Evolutionary conservation across 2,888 invertebrate genomes (phyloP), one percentile per base, ranked within the genome.

Genomic region (Chironomus riparius): DNA sequence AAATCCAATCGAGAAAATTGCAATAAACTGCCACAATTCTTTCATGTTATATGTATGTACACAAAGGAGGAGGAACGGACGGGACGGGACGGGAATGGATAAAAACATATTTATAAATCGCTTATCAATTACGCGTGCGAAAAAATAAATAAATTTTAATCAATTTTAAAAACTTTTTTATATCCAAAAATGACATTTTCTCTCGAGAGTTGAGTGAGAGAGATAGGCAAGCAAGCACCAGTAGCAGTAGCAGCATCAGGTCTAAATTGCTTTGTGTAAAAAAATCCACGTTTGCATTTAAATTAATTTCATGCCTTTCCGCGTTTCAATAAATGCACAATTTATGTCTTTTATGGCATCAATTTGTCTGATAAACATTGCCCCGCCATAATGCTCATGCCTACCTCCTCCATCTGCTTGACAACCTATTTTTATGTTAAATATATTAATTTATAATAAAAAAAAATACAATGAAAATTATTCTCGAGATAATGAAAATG

Each of bases 271-370:
- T 68, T 68, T 47, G 47, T 38, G 15, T 18, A 56, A 15, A 68
- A n/a, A 68, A 68, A 68, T 68, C 68, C 68, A 68, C 68, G 28
- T 47, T 24, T 68, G 47, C 68, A 68, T 68, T 68, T 68, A 68
- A 68, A 68, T 68, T 68, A 68, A 68, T 68, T 68, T 68, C 68
- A 47, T 68, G 68, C 28, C 47, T 68, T 68, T 68, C 68, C 68
- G 47, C 28, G 68, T 47, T 68, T 68, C 68, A 68, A 68, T 68
- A 68, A 68, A 68, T 65, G 68, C 47, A 38, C 68, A 68, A 68
- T 68, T 68, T 68, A 68, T 68, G 68, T 68, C 68, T 38, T 38
- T 68, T 68, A 38, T 28, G 38, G 47, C 68, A 68, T 68, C 68
- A 68, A 68, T 68, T 68, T 68, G 28, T 47, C 68, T 38, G 68